A percentile compares a stretch with the other conserved stretches of the same genome.
These are phyloP conservation scores for Semotilus atromaculatus DNA, from an alignment of 2,797 vertebrate genomes.

Conservation along the genomic window DNA sequence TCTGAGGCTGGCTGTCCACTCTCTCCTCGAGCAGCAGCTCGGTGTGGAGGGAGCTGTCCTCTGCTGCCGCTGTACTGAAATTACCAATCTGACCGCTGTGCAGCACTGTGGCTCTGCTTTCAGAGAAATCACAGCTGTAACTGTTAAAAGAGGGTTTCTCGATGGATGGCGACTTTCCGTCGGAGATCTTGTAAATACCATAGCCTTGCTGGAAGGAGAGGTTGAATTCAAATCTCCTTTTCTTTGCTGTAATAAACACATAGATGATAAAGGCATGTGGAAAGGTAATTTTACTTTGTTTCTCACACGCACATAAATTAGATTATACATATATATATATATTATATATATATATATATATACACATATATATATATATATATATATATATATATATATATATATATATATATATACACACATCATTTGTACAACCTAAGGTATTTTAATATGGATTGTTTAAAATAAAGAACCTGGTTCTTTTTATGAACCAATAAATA, in stretches of 20 bases:
- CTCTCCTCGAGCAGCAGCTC: slow-evolving; percentile 69
- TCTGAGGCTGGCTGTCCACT: slow-evolving; percentile 48
- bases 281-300: slow-evolving; percentile 11
- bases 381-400: not conserved
- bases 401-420: not conserved
- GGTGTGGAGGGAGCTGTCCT: slow-evolving; percentile 75
- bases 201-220: slow-evolving; percentile 92
- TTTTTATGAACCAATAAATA: not conserved
- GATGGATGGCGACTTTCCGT: slow-evolving; percentile 70
- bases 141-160: slow-evolving; percentile 78
- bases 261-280: not conserved
- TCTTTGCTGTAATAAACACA: slow-evolving; percentile 79
- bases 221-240: slow-evolving; percentile 88
- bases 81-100: slow-evolving; percentile 72
- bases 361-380: no score
- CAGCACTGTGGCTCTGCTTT: slow-evolving; percentile 63
- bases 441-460: slow-evolving; percentile 1
- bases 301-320: not conserved
- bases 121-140: slow-evolving; percentile 75
- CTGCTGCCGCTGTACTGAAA: slow-evolving; percentile 77
- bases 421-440: not conserved
- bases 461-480: not conserved
- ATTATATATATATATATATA: not conserved
- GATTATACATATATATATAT: not conserved
- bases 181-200: slow-evolving; percentile 88